Evolutionary conservation across 2,113 vertebrate species (phyloP), one percentile per base, ranked within the genome.

Genomic region (Notechis scutatus): DNA sequence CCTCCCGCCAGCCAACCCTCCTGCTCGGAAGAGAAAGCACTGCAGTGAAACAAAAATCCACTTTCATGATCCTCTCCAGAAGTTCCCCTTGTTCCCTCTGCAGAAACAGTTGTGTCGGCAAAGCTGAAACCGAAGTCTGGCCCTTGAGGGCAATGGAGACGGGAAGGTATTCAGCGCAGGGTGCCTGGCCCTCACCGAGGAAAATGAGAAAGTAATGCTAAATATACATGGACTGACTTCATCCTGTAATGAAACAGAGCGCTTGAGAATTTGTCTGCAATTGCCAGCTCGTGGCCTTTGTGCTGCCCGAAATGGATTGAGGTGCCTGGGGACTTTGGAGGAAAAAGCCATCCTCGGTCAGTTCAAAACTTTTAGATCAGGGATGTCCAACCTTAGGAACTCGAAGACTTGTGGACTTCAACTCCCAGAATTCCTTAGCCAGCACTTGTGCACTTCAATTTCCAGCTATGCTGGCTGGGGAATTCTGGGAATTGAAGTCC

Each of bases 1-100:
- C 89, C 56, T 57, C 7, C 57, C 23, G 2, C 57, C 57, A 59
- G 24, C 24, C 1, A 23, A 5, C 42, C 92, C 90, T 88, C 86
- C 1, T 93, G 87, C 91, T 96, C 95, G 92, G 54, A 55, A 90
- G 64, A 95, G 90, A 87, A 96, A 95, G 95, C 90, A 69, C 91
- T 93, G 95, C 91, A 92, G 91, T 94, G 91, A 88, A 91, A 92
- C 89, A 92, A 91, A 45, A 87, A 90, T 45, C 64, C 90, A 88
- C 92, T 94, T 95, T 95, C 24, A 56, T 90, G 2, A 0, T 55
- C 34, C 9, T 93, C 94, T 94, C n/a, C 86, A 95, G 94, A 93
- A 94, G 94, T 92, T 87, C 57, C 34, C 89, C 10, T 61, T 91
- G 56, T 47, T 94, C 24, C 29, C 5, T 59, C 90, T 94, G 52